Evolutionary conservation across 2,888 invertebrate genomes (phyloP), one percentile per base, ranked within the genome.

Genomic region (Eulithis testata): DNA sequence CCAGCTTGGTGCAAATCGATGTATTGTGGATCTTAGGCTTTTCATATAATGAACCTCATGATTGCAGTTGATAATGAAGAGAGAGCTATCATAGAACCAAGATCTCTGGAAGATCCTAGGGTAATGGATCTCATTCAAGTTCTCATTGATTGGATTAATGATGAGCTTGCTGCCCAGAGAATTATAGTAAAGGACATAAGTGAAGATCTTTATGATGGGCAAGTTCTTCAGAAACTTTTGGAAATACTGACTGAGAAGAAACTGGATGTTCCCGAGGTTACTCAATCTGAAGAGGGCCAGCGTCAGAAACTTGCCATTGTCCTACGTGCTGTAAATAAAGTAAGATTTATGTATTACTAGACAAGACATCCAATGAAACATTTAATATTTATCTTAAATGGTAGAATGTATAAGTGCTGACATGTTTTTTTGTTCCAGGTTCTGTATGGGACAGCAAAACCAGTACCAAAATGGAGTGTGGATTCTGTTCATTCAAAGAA

Each of bases 121-220:
- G 95, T 99, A 0, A 95, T 95, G 69, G 97, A 98, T 77, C 94
- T 99, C 45, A 96, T 97, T 60, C 95, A 95, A 76, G 96, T 99
- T 47, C 93, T 99, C 56, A 96, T 99, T 76, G 98, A 99, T 78
- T 99, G 99, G 99, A 97, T 99, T 62, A 99, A 99, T 88, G 99
- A 99, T 92, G 99, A 99, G 87, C 93, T 99, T 61, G 99, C 99
- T 0, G 95, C 97, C 72, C 98, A 99, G 79, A 94, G 99, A 80
- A 99, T 99, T 71, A 99, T 99, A 78, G 99, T 99, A 0, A 98
- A 99, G 88, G 96, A 98, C 78, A 96, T 99, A 54, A 97, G 97
- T 74, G 99, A 99, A 88, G 99, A 99, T 92, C 94, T 99, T 73
- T 99, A 98, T 88, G 99, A 99, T 94, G 99, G 99, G 0, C 99